Evolutionary conservation across 2,888 invertebrate species (phyloP).

Genomic region (Trimorus sp.): DNA sequence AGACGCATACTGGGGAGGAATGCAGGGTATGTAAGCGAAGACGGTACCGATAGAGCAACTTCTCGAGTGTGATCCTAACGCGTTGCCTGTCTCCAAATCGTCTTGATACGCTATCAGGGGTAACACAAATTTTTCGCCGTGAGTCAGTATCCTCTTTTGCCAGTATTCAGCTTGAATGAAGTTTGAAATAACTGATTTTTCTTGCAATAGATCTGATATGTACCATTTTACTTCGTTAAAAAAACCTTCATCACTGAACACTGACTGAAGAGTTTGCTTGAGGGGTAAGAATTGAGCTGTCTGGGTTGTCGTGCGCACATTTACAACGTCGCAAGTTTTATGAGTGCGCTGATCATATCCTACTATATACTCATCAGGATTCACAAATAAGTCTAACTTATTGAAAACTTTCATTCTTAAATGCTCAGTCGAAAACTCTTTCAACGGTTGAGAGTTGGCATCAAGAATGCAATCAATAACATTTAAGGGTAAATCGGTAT

Average conservation of each 20-base stretch:
- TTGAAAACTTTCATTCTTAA: constrained; percentile 22
- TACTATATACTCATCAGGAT: too few relatives aligned
- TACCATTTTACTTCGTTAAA: constrained; percentile 18
- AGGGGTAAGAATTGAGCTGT: constrained; percentile 22
- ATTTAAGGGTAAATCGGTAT: not conserved
- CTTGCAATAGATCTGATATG: constrained; percentile 20
- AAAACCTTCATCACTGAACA: constrained; percentile 21
- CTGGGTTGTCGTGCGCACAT: not conserved
- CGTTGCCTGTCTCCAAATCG: too few relatives aligned
- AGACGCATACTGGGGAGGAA: constrained; percentile 9
- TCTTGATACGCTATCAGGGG: not conserved
- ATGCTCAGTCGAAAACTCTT: constrained; percentile 14
- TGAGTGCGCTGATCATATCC: too few relatives aligned
- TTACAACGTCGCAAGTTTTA: constrained; percentile 1
- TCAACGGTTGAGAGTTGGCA: constrained; percentile 20
- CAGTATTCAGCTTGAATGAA: constrained; percentile 35
- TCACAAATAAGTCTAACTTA: too few relatives aligned
- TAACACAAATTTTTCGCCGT: constrained; percentile 18
- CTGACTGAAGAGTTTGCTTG: constrained; percentile 20
- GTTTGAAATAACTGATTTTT: constrained; percentile 18
- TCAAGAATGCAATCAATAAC: constrained; percentile 20
- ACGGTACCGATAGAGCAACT: constrained; percentile 15
- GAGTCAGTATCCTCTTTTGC: constrained; percentile 19
- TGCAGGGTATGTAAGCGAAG: constrained; percentile 1
- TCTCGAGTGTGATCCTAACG: constrained; percentile 16